phyloP scores from a whole-genome alignment of 2,797 vertebrate genomes.

The Adelosebastes latens region DNA sequence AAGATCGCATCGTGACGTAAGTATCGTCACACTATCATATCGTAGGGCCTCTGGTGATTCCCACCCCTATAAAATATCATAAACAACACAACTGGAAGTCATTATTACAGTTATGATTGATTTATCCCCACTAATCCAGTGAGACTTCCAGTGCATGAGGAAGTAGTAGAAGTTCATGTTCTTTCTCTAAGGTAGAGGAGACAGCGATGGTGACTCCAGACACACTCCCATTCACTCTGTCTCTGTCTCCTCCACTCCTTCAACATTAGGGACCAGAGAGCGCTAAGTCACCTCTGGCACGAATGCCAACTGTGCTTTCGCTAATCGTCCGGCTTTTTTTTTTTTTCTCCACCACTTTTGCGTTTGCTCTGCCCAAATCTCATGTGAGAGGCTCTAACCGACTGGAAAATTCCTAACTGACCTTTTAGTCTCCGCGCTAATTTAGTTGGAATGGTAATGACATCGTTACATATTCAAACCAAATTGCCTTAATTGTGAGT shows the following conservation, averaged over 20 bases:
- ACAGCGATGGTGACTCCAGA: conserved; percentile 24
- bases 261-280: conserved; percentile 22
- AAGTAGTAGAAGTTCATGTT: not conserved
- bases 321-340: conserved; percentile 79
- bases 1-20: too few species aligned
- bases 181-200: conserved; percentile 2
- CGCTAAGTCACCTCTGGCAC: conserved; percentile 43
- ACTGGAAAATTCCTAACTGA: conserved; percentile 96
- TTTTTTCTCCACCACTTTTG: conserved; percentile 64
- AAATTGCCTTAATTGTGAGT: conserved; percentile 99
- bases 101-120: not conserved
- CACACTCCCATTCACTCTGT: conserved; percentile 5
- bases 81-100: conserved; percentile 7
- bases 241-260: conserved; percentile 19
- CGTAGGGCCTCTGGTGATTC: too few species aligned
- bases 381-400: conserved; percentile 93
- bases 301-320: conserved; percentile 41
- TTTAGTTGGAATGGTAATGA: conserved; percentile 97
- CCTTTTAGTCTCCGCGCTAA: conserved; percentile 94
- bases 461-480: conserved; percentile 98
- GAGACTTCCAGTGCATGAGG: not conserved
- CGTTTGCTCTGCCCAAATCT: conserved; percentile 81
- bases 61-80: not conserved
- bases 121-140: not conserved
- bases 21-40: too few species aligned